These are phyloP conservation scores for Cephus runcator DNA, from an alignment of 2,888 invertebrate species.

Conservation along the genomic window DNA sequence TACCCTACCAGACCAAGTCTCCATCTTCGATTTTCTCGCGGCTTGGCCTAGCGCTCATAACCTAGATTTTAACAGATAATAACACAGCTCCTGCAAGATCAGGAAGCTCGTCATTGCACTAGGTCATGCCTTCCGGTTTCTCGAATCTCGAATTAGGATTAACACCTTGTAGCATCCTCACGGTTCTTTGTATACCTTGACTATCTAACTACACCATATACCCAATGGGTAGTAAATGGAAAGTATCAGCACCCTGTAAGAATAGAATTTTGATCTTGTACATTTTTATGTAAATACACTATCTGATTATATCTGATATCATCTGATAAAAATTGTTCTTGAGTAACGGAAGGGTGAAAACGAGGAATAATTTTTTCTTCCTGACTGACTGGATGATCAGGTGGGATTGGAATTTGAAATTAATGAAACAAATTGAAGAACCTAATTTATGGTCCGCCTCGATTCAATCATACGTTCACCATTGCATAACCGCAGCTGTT, in stretches of 20 bases:
- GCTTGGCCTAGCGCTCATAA: conserved; percentile 56
- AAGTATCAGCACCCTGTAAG: background rate
- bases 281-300: background rate
- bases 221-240: background rate
- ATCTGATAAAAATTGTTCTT: background rate
- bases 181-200: background rate
- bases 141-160: background rate
- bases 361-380: background rate
- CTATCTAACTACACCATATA: too few species aligned
- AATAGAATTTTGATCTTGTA: background rate
- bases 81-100: conserved; percentile 27
- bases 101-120: conserved; percentile 3
- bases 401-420: background rate
- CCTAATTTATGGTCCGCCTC: background rate
- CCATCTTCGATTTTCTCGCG: conserved; percentile 56
- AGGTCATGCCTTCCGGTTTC: background rate
- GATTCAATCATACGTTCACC: background rate
- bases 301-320: too few species aligned
- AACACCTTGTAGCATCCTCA: background rate
- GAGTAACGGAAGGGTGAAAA: too few species aligned
- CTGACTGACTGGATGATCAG: background rate
- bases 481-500: background rate
- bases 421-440: background rate
- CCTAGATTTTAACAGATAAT: conserved; percentile 55
- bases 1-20: conserved; percentile 34